Percentiles rank a stretch among this genome's conserved stretches.
These are phyloP conservation scores for Pangasianodon hypophthalmus DNA, from an alignment of 2,113 vertebrate genomes.

Conservation along the genomic window DNA sequence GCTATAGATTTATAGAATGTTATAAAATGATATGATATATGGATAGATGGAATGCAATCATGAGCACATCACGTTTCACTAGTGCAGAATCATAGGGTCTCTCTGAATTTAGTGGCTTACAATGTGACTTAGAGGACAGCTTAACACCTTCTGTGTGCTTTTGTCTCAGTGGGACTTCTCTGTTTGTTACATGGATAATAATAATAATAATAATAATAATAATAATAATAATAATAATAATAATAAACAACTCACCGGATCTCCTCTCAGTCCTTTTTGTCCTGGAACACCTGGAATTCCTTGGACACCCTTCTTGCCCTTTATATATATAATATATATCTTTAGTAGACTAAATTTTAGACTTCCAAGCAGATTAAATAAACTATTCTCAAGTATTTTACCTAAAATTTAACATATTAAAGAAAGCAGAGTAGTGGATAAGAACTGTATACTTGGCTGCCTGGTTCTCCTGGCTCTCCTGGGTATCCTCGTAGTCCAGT, in stretches of 20 bases:
- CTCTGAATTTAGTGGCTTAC: neutral
- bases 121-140: neutral
- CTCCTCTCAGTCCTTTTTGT: constrained; percentile 80
- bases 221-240: neutral
- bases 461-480: constrained; percentile 74
- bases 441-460: constrained; percentile 67
- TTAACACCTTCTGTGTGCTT: neutral
- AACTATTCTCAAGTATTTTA: neutral
- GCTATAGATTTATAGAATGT: neutral
- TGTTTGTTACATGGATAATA: neutral
- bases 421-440: neutral
- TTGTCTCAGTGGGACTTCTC: neutral
- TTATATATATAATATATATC: constrained; percentile 31
- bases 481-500: constrained; percentile 68
- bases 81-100: neutral
- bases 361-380: neutral
- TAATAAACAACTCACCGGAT: constrained; percentile 72
- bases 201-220: neutral
- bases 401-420: neutral
- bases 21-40: neutral
- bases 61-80: neutral
- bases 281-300: constrained; percentile 75
- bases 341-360: neutral
- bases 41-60: neutral
- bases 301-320: constrained; percentile 78